Evolutionary conservation across 1,140 invertebrate species (phyloP).

Genomic region (Geopemphigus sp.): DNA sequence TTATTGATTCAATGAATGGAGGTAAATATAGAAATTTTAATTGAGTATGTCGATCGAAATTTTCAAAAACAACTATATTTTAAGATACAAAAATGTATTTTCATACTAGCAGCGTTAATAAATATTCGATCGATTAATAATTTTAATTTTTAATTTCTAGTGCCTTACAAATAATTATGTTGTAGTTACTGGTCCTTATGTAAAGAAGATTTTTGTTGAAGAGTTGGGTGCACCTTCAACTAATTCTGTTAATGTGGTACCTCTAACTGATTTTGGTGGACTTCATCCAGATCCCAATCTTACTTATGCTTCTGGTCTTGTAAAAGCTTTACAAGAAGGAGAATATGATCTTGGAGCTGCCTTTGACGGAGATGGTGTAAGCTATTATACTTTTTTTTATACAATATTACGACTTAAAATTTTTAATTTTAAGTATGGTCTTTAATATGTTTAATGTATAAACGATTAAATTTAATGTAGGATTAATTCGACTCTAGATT

Average conservation of each 20-base stretch:
- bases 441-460: background rate
- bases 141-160: background rate
- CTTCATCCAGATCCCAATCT: conserved; percentile 98
- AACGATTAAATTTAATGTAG: background rate
- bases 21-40: conserved; percentile 59
- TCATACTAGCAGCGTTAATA: too few relatives aligned
- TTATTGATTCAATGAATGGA: conserved; percentile 93
- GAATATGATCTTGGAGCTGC: conserved; percentile 94
- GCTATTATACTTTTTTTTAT: background rate
- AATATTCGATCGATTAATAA: background rate
- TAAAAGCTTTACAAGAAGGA: conserved; percentile 72
- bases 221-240: conserved; percentile 74
- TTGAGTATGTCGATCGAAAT: background rate
- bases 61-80: background rate
- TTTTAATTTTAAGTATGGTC: too few relatives aligned
- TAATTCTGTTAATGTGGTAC: conserved; percentile 69
- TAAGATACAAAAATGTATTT: too few relatives aligned
- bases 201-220: conserved; percentile 81
- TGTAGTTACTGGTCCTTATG: conserved; percentile 94
- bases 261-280: conserved; percentile 93
- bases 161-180: conserved; percentile 37
- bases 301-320: conserved; percentile 89
- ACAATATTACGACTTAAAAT: background rate
- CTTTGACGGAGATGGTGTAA: conserved; percentile 96
- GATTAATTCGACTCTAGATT: too few relatives aligned